phyloP scores from a whole-genome alignment of 2,888 invertebrate genomes.

The Drosophila quasianomalipes region DNA sequence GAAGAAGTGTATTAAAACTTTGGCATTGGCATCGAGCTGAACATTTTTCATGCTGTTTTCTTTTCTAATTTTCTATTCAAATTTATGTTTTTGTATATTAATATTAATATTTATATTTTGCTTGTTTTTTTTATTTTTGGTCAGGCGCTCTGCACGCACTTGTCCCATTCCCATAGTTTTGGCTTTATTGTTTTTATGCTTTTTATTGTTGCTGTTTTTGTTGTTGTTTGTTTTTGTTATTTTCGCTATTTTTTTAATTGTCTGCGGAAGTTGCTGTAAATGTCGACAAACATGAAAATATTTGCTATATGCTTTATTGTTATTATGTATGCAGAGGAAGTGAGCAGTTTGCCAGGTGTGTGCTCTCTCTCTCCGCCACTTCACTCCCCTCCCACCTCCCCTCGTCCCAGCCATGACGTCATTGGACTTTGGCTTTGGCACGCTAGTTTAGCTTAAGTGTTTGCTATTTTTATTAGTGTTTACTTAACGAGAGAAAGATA shows the following conservation, averaged over 20 bases:
- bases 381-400: not conserved
- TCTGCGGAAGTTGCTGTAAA: conserved; percentile 75
- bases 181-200: not conserved
- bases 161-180: not conserved
- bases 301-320: conserved; percentile 41
- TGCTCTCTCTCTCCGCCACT: too few species aligned
- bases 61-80: not conserved
- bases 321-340: conserved; percentile 38
- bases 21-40: not conserved
- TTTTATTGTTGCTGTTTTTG: not conserved
- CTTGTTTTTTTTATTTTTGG: conserved; percentile 19
- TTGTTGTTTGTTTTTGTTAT: conserved; percentile 18
- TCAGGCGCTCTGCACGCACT: conserved; percentile 30
- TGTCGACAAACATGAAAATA: conserved; percentile 74
- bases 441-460: conserved; percentile 39
- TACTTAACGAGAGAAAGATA: not conserved
- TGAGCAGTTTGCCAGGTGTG: conserved; percentile 22
- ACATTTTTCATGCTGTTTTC: not conserved
- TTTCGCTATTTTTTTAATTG: conserved; percentile 61
- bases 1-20: not conserved
- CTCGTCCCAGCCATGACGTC: conserved; percentile 40
- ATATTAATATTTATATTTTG: not conserved
- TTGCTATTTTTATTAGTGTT: conserved; percentile 12
- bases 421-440: conserved; percentile 27
- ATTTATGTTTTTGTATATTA: not conserved